Conservation (phyloP, 2,797 vertebrate genomes). For the Sorex maritimensis region DNA sequence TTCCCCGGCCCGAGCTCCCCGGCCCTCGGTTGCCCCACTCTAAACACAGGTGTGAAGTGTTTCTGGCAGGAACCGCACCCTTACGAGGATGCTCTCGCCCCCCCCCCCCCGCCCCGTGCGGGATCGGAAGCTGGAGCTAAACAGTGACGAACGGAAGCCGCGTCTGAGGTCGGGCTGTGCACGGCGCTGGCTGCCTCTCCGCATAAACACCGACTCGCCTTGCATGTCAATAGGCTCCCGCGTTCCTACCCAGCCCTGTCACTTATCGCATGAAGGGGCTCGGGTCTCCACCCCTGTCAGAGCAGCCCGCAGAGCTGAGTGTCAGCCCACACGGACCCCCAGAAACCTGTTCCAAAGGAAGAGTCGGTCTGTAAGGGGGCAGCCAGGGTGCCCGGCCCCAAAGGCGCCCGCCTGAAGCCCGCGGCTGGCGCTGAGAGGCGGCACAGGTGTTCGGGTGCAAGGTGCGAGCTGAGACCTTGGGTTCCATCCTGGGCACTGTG, state of each 20-base stretch:
- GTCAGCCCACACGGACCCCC: background rate
- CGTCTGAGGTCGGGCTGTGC: background rate
- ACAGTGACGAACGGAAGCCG: background rate
- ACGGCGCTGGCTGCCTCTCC: conserved; percentile 22
- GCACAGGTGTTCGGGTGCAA: too few relatives aligned
- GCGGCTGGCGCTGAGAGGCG: too few relatives aligned
- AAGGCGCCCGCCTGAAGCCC: too few relatives aligned
- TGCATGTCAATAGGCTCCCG: conserved; percentile 22
- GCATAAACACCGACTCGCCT: conserved; percentile 1
- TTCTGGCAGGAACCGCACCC: background rate
- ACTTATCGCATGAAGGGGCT: background rate
- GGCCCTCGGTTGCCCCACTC: background rate
- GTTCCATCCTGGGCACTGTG: too few relatives aligned
- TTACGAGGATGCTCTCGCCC: background rate
- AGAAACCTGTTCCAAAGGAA: conserved; percentile 2
- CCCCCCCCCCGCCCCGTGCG: background rate
- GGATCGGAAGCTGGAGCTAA: conserved; percentile 26
- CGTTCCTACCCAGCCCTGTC: background rate
- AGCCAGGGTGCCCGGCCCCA: too few relatives aligned
- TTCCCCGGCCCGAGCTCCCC: too few relatives aligned
- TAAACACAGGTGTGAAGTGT: conserved; percentile 15
- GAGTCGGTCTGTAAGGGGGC: background rate
- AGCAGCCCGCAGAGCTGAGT: background rate
- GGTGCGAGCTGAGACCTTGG: too few relatives aligned
- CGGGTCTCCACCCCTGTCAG: background rate